Evolutionary conservation across 2,113 vertebrate species (phyloP).

Genomic region (Elephantulus edwardii): DNA sequence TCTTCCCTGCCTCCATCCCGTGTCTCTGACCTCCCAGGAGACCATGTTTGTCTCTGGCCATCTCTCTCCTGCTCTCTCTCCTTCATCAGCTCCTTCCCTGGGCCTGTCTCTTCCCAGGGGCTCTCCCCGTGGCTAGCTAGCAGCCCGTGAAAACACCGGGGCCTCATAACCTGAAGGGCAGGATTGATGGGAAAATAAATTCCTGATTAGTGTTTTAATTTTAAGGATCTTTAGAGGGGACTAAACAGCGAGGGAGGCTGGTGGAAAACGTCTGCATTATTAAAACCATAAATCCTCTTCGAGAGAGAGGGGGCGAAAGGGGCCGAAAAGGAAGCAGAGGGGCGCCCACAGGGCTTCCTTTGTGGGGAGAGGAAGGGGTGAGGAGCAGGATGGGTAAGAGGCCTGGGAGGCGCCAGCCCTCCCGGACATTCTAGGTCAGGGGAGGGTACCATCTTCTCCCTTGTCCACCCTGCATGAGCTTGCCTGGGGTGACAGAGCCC

Average conservation of each 20-base stretch:
- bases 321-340: neutral
- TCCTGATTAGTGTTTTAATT: constrained; percentile 83
- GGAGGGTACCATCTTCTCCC: too few species aligned
- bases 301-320: neutral
- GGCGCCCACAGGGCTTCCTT: neutral
- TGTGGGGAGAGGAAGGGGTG: neutral
- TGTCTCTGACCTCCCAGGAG: rapidly evolving
- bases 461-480: neutral
- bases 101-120: neutral
- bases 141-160: constrained; percentile 52
- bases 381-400: neutral
- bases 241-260: constrained; percentile 67
- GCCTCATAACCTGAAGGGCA: constrained; percentile 70
- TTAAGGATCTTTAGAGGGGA: constrained; percentile 77
- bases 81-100: too few species aligned
- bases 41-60: neutral
- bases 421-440: neutral
- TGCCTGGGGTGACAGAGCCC: neutral
- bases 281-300: constrained; percentile 82
- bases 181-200: constrained; percentile 76
- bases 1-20: neutral
- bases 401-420: neutral
- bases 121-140: neutral
- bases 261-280: constrained; percentile 75
- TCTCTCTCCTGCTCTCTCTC: neutral